phyloP scores from a whole-genome alignment of 2,113 vertebrate genomes.

The Bettongia penicillata region DNA sequence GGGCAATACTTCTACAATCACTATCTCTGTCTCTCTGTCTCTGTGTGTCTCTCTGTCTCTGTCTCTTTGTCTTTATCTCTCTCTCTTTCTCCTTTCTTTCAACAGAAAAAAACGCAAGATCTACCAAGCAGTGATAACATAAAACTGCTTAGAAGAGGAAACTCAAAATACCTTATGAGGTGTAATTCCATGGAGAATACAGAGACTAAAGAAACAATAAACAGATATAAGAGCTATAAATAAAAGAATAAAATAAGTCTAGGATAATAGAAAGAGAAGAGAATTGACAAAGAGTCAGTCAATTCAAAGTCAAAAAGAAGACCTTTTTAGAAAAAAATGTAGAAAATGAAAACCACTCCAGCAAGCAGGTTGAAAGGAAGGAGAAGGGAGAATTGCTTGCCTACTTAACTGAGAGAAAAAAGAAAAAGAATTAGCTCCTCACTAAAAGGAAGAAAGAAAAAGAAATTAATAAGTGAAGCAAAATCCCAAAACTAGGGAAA shows the following conservation, averaged over 20 bases:
- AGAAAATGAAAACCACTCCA: background rate
- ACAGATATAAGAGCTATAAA: too few species aligned
- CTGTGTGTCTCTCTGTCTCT: too few species aligned
- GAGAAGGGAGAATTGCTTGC: background rate
- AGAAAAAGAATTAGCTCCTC: background rate
- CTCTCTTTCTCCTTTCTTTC: too few species aligned
- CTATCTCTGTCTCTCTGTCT: too few species aligned
- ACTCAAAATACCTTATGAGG: too few species aligned
- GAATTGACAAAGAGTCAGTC: background rate
- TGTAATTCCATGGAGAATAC: too few species aligned
- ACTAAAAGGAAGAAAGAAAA: background rate
- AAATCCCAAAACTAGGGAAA: background rate
- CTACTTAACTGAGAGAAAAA: background rate
- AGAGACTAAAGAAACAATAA: too few species aligned
- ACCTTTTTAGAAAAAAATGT: background rate
- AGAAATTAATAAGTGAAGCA: background rate
- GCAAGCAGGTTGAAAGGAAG: background rate
- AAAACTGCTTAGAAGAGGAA: too few species aligned
- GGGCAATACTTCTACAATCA: too few species aligned
- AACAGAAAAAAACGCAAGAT: too few species aligned
- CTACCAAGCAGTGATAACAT: too few species aligned
- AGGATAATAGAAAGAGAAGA: background rate
- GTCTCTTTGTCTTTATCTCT: too few species aligned
- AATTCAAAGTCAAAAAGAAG: background rate
- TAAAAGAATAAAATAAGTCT: background rate